Evolutionary conservation across 2,113 vertebrate genomes (phyloP).

Genomic region (Pygoscelis antarcticus): DNA sequence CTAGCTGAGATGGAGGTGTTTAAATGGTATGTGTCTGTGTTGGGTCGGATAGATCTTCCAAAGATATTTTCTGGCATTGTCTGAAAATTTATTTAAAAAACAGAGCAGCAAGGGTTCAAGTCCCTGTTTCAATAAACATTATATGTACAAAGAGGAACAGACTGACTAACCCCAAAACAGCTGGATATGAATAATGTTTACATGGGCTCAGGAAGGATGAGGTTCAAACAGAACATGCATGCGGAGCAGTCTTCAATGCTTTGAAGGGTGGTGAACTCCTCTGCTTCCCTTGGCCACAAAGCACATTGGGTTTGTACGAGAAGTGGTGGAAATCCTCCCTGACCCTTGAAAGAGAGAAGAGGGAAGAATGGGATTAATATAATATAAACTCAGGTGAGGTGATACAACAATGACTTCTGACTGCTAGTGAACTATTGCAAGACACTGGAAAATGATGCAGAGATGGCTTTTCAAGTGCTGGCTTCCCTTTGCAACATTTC

Average conservation of each 20-base stretch:
- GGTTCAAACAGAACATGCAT: background rate
- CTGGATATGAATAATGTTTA: background rate
- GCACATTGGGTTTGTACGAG: background rate
- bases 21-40: background rate
- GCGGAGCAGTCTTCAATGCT: background rate
- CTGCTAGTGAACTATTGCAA: background rate
- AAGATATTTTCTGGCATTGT: background rate
- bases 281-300: background rate
- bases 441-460: background rate
- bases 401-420: background rate
- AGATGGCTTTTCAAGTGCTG: background rate
- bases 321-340: background rate
- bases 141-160: background rate
- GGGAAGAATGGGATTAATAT: background rate
- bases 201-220: background rate
- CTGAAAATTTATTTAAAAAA: background rate
- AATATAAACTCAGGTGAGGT: background rate
- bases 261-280: background rate
- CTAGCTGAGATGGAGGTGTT: background rate
- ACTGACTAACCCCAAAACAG: background rate
- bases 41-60: background rate
- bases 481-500: background rate
- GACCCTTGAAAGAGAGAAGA: background rate
- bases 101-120: background rate
- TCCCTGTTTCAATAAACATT: background rate